These are phyloP conservation scores for Chaetogeoica ovagalla DNA, from an alignment of 2,888 invertebrate genomes.

Conservation along the genomic window DNA sequence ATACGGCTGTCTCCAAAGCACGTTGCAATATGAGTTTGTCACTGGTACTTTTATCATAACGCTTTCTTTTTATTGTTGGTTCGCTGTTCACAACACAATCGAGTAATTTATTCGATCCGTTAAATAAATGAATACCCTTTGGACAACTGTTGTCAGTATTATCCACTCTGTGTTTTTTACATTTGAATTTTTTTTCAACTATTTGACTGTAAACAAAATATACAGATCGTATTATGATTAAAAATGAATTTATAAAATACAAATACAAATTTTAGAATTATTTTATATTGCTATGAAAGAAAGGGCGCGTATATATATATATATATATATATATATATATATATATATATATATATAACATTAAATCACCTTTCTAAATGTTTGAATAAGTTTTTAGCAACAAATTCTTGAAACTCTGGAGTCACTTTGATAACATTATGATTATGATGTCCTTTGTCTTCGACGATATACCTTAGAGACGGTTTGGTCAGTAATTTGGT, in stretches of 20 bases:
- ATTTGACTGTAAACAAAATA: conserved; percentile 29
- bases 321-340: neutral
- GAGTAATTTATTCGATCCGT: conserved; percentile 20
- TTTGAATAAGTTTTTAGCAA: conserved; percentile 38
- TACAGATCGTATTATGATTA: neutral
- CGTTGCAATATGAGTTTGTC: conserved; percentile 38
- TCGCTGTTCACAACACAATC: neutral
- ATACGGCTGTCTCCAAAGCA: conserved; percentile 34
- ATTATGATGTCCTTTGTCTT: conserved; percentile 28
- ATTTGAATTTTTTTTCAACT: conserved; percentile 27
- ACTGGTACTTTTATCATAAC: conserved; percentile 5
- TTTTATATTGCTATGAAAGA: neutral
- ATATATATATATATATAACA: neutral
- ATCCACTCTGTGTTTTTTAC: neutral
- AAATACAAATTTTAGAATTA: neutral
- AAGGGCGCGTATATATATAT: no score
- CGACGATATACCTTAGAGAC: conserved; percentile 26
- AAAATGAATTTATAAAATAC: neutral
- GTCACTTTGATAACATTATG: conserved; percentile 44
- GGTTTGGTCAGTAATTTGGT: conserved; percentile 7
- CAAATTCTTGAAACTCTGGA: conserved; percentile 47
- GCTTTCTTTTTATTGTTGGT: conserved; percentile 11
- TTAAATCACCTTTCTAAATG: conserved; percentile 44
- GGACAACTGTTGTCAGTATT: neutral
- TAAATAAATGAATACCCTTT: conserved; percentile 41